phyloP scores from a whole-genome alignment of 1,140 invertebrate genomes.

The Pollicipes pollicipes region DNA sequence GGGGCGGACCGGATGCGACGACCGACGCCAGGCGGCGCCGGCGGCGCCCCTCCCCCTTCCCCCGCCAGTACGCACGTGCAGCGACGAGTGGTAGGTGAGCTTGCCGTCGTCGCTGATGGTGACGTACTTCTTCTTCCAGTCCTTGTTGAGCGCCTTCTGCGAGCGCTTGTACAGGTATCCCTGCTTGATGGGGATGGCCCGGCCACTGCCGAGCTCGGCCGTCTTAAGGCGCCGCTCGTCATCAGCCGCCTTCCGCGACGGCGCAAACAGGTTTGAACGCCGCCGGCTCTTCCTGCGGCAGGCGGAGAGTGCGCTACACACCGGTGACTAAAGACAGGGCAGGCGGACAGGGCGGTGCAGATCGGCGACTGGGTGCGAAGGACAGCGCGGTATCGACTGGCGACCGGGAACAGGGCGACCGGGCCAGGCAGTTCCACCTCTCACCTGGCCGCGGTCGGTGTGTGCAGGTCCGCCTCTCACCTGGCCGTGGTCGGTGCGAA shows the following conservation, averaged over 20 bases:
- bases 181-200: slow-evolving; percentile 90
- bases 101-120: slow-evolving; percentile 82
- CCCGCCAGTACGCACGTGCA: slow-evolving; percentile 49
- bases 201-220: slow-evolving; percentile 71
- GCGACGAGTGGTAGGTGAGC: slow-evolving; percentile 85
- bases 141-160: slow-evolving; percentile 86
- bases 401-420: too few relatives aligned
- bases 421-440: too few relatives aligned
- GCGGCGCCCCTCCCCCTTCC: too few relatives aligned
- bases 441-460: slow-evolving; percentile 40
- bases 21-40: too few relatives aligned
- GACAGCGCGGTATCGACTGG: too few relatives aligned
- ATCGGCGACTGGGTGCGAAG: too few relatives aligned
- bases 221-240: slow-evolving; percentile 42
- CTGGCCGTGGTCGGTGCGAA: slow-evolving; percentile 53
- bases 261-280: slow-evolving; percentile 85
- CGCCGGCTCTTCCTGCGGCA: slow-evolving; percentile 58
- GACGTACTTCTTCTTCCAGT: slow-evolving; percentile 98
- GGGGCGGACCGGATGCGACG: too few relatives aligned
- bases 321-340: too few relatives aligned
- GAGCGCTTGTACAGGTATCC: slow-evolving; percentile 92
- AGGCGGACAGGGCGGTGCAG: too few relatives aligned
- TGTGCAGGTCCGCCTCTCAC: not conserved
- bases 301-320: too few relatives aligned
- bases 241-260: slow-evolving; percentile 72